Evolutionary conservation across 2,797 vertebrate genomes (phyloP).

Genomic region (Garrulus glandarius): DNA sequence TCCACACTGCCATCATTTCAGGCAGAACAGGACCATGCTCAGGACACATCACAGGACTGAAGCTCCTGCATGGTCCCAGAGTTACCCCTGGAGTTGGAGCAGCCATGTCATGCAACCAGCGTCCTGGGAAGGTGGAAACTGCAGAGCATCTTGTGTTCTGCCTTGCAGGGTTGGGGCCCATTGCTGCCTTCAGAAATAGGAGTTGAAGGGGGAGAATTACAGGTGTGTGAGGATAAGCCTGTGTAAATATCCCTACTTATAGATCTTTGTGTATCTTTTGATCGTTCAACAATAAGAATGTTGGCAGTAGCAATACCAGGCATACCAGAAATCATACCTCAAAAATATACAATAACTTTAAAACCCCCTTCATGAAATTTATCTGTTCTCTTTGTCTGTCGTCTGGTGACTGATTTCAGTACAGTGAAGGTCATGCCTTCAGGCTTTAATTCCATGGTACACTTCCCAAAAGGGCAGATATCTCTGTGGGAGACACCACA

Average conservation of each 20-base stretch:
- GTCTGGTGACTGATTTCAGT: neutral
- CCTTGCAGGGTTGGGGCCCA: neutral
- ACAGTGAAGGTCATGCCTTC: neutral
- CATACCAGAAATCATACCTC: neutral
- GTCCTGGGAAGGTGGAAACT: neutral
- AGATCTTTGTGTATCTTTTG: neutral
- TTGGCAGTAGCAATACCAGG: neutral
- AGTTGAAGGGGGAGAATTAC: neutral
- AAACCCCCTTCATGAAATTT: neutral
- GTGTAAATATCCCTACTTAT: neutral
- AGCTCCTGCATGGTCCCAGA: fast-evolving
- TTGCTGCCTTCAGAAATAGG: neutral
- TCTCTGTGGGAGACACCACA: neutral
- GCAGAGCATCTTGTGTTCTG: neutral
- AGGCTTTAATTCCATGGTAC: neutral
- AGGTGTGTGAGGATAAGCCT: neutral
- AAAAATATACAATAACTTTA: neutral
- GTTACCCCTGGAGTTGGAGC: neutral
- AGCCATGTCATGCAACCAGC: fast-evolving
- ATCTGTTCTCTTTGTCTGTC: neutral
- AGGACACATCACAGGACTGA: neutral
- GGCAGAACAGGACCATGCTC: neutral
- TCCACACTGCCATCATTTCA: fast-evolving
- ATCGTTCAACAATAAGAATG: neutral
- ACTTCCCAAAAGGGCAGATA: neutral